Conservation (phyloP, 2,888 invertebrate genomes). For the Podabrus alpinus region DNA sequence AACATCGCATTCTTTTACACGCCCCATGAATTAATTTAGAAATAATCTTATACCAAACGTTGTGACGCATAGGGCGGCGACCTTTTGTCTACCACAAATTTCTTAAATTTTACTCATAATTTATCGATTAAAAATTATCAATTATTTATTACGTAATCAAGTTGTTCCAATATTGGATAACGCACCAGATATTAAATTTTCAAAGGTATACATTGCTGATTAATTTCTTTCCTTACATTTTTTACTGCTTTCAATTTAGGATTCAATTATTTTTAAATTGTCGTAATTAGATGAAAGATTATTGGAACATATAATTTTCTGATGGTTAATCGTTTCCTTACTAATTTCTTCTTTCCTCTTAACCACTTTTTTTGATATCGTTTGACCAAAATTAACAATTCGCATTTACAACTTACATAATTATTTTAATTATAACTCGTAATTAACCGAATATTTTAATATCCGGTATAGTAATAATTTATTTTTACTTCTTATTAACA, state of each 20-base stretch:
- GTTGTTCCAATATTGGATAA: background rate
- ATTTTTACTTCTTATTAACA: too few species aligned
- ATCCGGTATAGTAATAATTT: background rate
- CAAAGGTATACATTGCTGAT: background rate
- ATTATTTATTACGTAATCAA: background rate
- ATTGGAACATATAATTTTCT: background rate
- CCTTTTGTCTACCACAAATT: constrained; percentile 34
- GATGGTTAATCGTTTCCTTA: background rate
- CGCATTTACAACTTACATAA: background rate
- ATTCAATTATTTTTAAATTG: background rate
- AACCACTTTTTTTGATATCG: background rate
- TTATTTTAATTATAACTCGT: background rate
- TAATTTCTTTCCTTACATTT: background rate
- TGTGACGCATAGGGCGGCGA: constrained; percentile 32
- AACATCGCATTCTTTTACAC: constrained; percentile 45
- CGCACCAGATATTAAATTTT: background rate
- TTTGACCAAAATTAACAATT: background rate
- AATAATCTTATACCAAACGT: constrained; percentile 35
- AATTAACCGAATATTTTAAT: background rate
- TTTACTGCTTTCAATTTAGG: background rate
- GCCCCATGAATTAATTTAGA: constrained; percentile 45
- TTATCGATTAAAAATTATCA: background rate
- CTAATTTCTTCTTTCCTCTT: background rate
- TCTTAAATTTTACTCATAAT: constrained; percentile 1
- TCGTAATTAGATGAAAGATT: background rate